Percentiles rank a stretch among this genome's conserved stretches.
These are phyloP conservation scores for Mycetomoellerius zeteki DNA, from an alignment of 1,140 invertebrate genomes.

Conservation along the genomic window DNA sequence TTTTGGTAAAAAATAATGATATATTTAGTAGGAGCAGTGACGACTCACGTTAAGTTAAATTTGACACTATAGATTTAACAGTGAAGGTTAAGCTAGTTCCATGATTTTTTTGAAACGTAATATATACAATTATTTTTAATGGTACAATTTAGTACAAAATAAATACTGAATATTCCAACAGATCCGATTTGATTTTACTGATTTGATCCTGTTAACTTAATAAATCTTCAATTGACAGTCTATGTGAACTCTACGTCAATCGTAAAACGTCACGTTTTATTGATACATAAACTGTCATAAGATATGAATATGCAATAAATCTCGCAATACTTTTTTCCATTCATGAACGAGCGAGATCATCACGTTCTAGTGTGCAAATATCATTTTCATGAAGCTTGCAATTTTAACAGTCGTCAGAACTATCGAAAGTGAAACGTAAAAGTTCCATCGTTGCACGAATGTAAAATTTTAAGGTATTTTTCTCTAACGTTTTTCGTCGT, in stretches of 20 bases:
- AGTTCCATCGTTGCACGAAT: background rate
- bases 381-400: slow-evolving; percentile 4
- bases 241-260: background rate
- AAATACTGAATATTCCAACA: no score
- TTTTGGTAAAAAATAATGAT: no score
- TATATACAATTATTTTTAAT: no score
- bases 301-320: slow-evolving; percentile 27
- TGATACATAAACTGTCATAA: background rate
- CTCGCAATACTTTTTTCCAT: background rate
- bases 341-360: background rate
- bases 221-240: background rate
- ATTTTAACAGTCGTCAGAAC: slow-evolving; percentile 36
- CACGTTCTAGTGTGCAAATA: background rate
- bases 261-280: background rate
- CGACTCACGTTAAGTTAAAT: no score
- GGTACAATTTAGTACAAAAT: no score
- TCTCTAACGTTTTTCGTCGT: slow-evolving; percentile 30
- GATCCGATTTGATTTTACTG: no score
- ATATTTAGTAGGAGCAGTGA: no score
- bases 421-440: slow-evolving; percentile 33
- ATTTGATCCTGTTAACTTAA: no score
- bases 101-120: no score
- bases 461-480: slow-evolving; percentile 54
- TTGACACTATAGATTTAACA: no score
- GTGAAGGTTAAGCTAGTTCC: no score